A percentile compares a stretch with the other conserved stretches of the same genome.
Conservation (phyloP, 2,797 vertebrate genomes). For the Nannoperca australis region DNA sequence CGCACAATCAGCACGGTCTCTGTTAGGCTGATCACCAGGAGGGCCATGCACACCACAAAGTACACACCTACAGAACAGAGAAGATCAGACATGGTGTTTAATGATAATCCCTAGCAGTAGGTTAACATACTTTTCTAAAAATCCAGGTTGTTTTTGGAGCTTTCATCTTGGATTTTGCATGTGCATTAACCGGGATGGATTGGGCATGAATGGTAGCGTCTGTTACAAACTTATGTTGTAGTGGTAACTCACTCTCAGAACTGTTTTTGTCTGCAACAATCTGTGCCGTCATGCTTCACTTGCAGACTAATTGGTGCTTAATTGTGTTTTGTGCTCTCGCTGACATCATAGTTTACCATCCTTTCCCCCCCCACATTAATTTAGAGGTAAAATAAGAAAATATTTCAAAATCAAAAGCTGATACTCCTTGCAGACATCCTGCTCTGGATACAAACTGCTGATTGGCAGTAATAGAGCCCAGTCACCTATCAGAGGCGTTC, state of each 20-base stretch:
- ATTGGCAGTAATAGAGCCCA: neutral
- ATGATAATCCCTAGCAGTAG: neutral
- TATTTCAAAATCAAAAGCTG: neutral
- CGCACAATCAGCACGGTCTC: slow-evolving; percentile 96
- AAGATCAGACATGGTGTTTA: neutral
- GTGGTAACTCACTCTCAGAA: neutral
- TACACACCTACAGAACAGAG: slow-evolving; percentile 88
- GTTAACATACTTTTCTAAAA: neutral
- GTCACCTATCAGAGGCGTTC: slow-evolving; percentile 94
- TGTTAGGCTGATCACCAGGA: slow-evolving; percentile 95
- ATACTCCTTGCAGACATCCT: neutral
- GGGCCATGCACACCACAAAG: slow-evolving; percentile 99
- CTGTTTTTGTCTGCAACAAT: neutral
- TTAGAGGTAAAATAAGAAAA: neutral
- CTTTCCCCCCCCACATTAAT: neutral
- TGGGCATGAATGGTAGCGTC: too few relatives aligned
- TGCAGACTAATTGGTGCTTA: neutral
- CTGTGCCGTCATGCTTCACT: neutral
- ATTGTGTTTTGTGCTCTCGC: neutral
- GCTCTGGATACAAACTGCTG: neutral
- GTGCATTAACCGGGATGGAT: neutral
- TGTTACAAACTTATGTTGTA: too few relatives aligned
- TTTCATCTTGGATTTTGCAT: neutral
- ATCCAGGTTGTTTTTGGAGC: neutral
- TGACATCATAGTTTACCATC: neutral